These are phyloP conservation scores for Eupithecia pulchellata DNA, from an alignment of 2,888 invertebrate genomes.

Conservation along the genomic window DNA sequence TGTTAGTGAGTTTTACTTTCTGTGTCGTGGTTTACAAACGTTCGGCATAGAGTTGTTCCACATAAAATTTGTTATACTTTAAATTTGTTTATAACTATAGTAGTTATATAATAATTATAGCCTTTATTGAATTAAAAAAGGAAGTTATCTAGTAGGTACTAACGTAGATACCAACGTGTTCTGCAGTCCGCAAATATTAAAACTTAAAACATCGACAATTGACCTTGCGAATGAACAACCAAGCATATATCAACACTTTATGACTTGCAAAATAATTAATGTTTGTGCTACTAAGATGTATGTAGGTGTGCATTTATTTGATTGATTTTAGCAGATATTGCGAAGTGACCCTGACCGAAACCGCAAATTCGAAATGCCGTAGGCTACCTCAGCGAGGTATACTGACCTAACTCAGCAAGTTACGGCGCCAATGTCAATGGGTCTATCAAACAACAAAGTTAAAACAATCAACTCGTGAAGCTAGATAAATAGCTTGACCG, in stretches of 20 bases:
- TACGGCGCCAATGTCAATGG: conserved; percentile 16
- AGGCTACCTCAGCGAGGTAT: not conserved
- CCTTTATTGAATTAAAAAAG: not conserved
- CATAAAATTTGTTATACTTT: too few relatives aligned
- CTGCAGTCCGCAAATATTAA: conserved; percentile 4
- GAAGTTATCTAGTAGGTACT: not conserved
- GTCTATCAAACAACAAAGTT: not conserved
- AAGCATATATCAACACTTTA: conserved; percentile 4
- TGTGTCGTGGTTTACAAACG: too few relatives aligned
- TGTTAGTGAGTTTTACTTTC: too few relatives aligned
- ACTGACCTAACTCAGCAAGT: not conserved
- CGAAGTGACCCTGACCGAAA: conserved; percentile 9
- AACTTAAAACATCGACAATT: not conserved
- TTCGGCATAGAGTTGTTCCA: too few relatives aligned
- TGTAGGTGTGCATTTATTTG: not conserved
- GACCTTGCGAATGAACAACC: conserved; percentile 8
- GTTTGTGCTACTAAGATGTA: conserved; percentile 5
- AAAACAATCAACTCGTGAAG: conserved; percentile 15
- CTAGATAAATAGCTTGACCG: conserved; percentile 17
- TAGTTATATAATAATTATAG: not conserved
- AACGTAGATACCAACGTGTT: not conserved
- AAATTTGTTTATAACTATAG: too few relatives aligned
- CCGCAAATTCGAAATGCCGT: not conserved
- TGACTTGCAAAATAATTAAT: conserved; percentile 8
- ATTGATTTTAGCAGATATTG: conserved; percentile 4